A percentile compares a stretch with the other conserved stretches of the same genome.
phyloP scores from a whole-genome alignment of 2,888 invertebrate genomes.

The Strigamia transsilvanica region DNA sequence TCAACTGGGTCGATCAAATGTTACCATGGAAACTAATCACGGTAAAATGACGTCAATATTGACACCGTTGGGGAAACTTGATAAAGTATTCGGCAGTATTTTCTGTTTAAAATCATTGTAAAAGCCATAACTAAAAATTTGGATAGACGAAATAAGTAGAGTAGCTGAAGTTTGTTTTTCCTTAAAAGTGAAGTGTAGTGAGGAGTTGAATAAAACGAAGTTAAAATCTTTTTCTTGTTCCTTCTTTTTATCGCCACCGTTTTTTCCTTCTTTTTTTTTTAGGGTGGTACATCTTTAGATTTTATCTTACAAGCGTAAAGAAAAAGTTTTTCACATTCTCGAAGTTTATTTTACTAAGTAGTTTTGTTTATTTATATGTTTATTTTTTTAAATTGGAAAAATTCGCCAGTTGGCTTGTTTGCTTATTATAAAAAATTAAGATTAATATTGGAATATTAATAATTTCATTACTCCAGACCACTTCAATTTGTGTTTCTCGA shows the following conservation, averaged over 20 bases:
- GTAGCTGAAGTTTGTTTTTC: constrained; percentile 15
- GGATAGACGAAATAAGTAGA: not conserved
- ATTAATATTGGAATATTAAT: constrained; percentile 6
- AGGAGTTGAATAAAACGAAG: constrained; percentile 43
- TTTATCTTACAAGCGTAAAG: constrained; percentile 43
- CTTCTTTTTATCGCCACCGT: constrained; percentile 25
- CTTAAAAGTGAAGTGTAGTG: not conserved
- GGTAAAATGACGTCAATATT: constrained; percentile 29
- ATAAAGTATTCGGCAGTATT: not conserved
- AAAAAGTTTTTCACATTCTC: not conserved
- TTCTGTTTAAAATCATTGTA: constrained; percentile 1
- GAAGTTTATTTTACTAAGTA: constrained; percentile 18
- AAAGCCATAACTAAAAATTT: not conserved
- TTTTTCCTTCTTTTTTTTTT: not conserved
- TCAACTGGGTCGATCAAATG: constrained; percentile 18
- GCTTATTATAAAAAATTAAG: not conserved
- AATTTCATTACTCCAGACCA: constrained; percentile 24
- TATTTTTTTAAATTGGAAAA: not conserved
- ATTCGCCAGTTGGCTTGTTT: too few relatives aligned
- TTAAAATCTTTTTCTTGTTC: constrained; percentile 49
- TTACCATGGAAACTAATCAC: constrained; percentile 44
- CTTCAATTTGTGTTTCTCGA: constrained; percentile 2
- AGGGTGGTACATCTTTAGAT: constrained; percentile 29
- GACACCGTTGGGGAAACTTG: not conserved
- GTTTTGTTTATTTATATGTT: not conserved